Evolutionary conservation across 2,888 invertebrate species (phyloP), one percentile per base, ranked within the genome.

Genomic region (Cosmorhoe ocellata): DNA sequence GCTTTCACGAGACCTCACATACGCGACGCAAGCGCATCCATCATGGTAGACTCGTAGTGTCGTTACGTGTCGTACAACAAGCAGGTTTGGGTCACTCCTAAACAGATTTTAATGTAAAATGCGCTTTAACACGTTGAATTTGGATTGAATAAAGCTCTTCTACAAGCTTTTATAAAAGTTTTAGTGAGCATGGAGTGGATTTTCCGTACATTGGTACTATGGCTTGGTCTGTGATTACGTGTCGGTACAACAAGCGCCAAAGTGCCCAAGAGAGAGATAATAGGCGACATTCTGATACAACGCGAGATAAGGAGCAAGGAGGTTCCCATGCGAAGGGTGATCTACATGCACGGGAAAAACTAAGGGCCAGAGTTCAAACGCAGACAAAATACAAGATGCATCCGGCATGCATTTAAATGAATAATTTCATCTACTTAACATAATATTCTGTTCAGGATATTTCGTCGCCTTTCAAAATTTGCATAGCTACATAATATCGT

Each of bases 201-300:
- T 10, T 30, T 30, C 26, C 14, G 11, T 26, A 31, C n/a, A 22
- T 34, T 1, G 12, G 14, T 14, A 31, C 41, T 46, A 34, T 31
- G 22, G n/a, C 13, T 9, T 18, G 12, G n/a, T 41, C 51, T 66
- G 77, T 80, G 76, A 79, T 73, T 72, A 77, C 76, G 74, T 72
- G 77, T 79, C 80, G 81, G 78, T 78, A 69, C 69, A 75, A 87
- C 88, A 86, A 83, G 84, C 79, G 74, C 79, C 81, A 84, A 86
- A 86, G 81, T 83, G 83, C 76, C 79, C 80, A 76, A 77, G 80
- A 75, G 75, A 67, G 72, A 89, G 90, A 90, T 90, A 89, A 88
- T 88, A 76, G 87, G 81, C 83, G 85, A 89, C 89, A 89, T 77
- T 79, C 74, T 75, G 89, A 90, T 90, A 90, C 90, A 87, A 84